Evolutionary conservation across 2,888 invertebrate species (phyloP).

Genomic region (Amblyjoppa fuscipennis): DNA sequence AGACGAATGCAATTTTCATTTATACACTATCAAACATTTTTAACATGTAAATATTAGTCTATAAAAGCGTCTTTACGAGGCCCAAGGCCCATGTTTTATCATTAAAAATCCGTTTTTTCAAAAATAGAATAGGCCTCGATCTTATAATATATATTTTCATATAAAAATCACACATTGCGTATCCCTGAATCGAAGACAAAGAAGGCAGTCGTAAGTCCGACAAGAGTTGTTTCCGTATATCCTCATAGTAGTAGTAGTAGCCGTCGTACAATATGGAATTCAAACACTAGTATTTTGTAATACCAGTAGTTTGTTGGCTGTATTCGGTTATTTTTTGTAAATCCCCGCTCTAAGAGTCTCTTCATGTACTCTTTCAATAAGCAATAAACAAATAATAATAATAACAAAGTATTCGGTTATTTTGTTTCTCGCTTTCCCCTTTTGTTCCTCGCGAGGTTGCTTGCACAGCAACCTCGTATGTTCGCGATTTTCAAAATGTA

Average conservation of each 20-base stretch:
- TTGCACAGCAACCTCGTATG: slow-evolving; percentile 27
- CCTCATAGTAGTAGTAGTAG: not conserved
- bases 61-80: too few species aligned
- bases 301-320: not conserved
- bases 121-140: not conserved
- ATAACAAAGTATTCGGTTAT: not conserved
- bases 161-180: slow-evolving; percentile 19
- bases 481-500: slow-evolving; percentile 15
- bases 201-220: not conserved
- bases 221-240: not conserved
- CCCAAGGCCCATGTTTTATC: too few species aligned
- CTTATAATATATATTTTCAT: not conserved
- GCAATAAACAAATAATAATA: slow-evolving; percentile 15
- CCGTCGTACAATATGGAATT: not conserved
- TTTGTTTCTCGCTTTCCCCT: not conserved
- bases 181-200: slow-evolving; percentile 2
- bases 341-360: slow-evolving; percentile 14
- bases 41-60: too few species aligned
- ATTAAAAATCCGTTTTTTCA: too few species aligned
- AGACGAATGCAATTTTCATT: too few species aligned
- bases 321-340: slow-evolving; percentile 6
- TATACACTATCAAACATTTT: too few species aligned
- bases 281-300: slow-evolving; percentile 28
- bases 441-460: too few species aligned
- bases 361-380: slow-evolving; percentile 18